Evolutionary conservation across 2,888 invertebrate genomes (phyloP), one percentile per base, ranked within the genome.

Genomic region (Ormyrus nitidulus): DNA sequence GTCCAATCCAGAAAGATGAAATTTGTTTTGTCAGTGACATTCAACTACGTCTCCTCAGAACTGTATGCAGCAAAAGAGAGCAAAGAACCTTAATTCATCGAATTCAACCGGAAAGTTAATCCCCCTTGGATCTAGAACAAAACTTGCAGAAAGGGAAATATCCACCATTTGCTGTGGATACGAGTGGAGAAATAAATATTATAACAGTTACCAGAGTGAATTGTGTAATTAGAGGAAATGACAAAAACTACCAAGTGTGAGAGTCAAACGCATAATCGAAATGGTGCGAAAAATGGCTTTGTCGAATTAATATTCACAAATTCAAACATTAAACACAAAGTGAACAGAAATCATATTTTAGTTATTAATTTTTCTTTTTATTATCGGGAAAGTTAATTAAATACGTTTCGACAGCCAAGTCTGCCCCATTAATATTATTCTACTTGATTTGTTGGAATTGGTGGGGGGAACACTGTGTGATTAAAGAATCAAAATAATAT

Each of bases 221-320:
- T 70, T 59, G 59, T 59, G 77, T 77, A 62, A 74, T 68, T 79
- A 79, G 49, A 79, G 46, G 54, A 73, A 62, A 48, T 62, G 54
- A 71, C 64, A 65, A 74, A 46, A 69, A 69, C 69, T 79, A 79
- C 71, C 58, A 79, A 61, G 79, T 79, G 79, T 73, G 64, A 74
- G 65, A 74, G 68, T 51, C 68, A 69, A 62, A 73, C 66, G 69
- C 34, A 68, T 51, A 62, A 66, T 66, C 53, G 46, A 69, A n/a
- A 51, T 49, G 61, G 65, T 59, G 46, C 34, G 8, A 48, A 13
- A 68, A n/a, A 19, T 59, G 13, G 8, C 9, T 53, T 61, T 68
- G 46, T n/a, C 3, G 7, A 6, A 48, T 34, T 34, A 34, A 34
- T 34, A 34, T 34, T 34, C 34, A 34, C 4, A 34, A 34, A 34